Evolutionary conservation across 53 echinoderm and acorn worm species (phyloP).

Genomic region (Arbacia lixula): DNA sequence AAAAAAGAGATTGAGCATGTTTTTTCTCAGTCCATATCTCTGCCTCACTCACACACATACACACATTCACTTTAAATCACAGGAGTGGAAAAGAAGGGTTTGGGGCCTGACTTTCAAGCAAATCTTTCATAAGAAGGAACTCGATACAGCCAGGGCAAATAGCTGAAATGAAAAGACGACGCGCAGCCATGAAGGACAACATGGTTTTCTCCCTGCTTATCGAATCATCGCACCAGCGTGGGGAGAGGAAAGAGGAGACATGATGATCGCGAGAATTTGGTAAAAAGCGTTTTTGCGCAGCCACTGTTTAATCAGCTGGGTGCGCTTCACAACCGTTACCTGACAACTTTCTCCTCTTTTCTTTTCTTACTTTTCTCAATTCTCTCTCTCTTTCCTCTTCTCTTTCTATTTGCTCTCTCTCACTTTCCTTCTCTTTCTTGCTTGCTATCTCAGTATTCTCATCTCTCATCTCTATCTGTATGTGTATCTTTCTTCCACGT

Average conservation of each 20-base stretch:
- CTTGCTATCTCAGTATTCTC: no score
- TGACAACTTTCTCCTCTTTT: background rate
- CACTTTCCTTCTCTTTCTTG: background rate
- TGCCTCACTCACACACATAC: background rate
- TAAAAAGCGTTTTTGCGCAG: slow-evolving; percentile 1
- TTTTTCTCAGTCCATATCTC: background rate
- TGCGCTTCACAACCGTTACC: slow-evolving; percentile 15
- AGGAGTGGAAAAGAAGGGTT: background rate
- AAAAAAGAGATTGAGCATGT: no score
- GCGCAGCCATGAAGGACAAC: slow-evolving; percentile 17
- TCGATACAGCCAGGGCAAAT: slow-evolving; percentile 40
- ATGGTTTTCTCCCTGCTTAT: slow-evolving; percentile 19
- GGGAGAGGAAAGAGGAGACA: slow-evolving; percentile 9
- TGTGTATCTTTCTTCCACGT: background rate
- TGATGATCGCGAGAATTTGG: background rate
- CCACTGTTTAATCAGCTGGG: slow-evolving; percentile 43
- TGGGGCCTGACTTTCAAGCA: slow-evolving; percentile 11
- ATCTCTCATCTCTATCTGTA: background rate
- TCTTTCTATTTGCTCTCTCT: background rate
- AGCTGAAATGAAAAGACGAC: slow-evolving; percentile 39
- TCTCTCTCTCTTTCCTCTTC: background rate
- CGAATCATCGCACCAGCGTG: slow-evolving; percentile 20
- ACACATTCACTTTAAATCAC: background rate
- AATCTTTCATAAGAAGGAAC: slow-evolving; percentile 28
- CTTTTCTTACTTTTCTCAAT: background rate